Base-by-base conservation (phyloP, 2,113 vertebrate genomes). In the Heloderma charlesbogerti region DNA sequence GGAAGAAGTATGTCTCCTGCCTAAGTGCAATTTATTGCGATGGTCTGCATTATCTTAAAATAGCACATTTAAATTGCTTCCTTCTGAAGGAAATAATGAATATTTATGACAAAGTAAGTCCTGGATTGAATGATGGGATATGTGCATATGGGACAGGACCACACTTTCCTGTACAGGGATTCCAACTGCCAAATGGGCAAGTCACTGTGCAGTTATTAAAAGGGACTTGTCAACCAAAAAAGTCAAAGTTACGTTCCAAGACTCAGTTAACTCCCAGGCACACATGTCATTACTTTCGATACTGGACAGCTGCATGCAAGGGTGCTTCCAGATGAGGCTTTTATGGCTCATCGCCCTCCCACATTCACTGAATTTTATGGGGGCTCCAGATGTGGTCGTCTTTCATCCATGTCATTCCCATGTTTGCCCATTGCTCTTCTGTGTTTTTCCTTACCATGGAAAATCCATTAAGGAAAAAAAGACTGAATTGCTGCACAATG, bases 1-100 rank as follows among this genome's bases (percentile, higher is more conserved):
- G 29, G 94, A 98, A 93, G 98, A 99, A 98, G 98, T 99, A 97
- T 27, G 96, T 67, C 0, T 75, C 9, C 57, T 92, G 3, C 20
- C 63, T 63, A 63, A 7, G 81, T 66, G 84, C 40, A 10, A 4
- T 4, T 60, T 74, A 10, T 57, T 88, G 85, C 85, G 29, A 2
- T 81, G 92, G 57, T 74, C 8, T 84, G 37, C 91, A 78, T 71
- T 86, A 90, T 81, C 20, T 90, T 80, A 69, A 20, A 89, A 88
- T 57, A 83, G 12, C 34, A 69, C 63, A 1, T 93, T 93, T 88
- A 43, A 67, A 48, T 67, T 18, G 78, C 74, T 67, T 87, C 74
- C 25, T 93, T 91, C 57, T 37, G 81, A 60, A 25, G 85, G 66
- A 88, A 94, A 77, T 91, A 85, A 81, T 67, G 66, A 69, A n/a